Conservation (phyloP, 1,140 invertebrate genomes). For the Bombus fervidus region DNA sequence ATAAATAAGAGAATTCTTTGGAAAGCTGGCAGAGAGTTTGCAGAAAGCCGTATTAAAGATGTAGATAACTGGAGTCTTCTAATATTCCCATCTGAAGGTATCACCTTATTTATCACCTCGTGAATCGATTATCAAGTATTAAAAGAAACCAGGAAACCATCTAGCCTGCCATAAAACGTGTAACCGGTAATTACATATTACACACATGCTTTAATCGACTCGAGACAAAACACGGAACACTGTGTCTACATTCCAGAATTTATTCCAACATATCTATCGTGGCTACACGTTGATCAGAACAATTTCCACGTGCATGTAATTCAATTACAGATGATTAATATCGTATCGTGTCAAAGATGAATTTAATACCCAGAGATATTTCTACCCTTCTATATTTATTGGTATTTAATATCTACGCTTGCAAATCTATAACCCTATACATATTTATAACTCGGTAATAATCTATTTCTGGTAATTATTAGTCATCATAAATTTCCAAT, state of each 20-base stretch:
- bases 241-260: neutral
- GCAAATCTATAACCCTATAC: neutral
- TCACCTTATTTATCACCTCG: neutral
- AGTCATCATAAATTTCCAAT: neutral
- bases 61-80: neutral
- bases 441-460: neutral
- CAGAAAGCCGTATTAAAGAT: neutral
- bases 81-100: too few species aligned
- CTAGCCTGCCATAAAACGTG: neutral
- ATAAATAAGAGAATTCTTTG: too few species aligned
- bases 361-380: neutral
- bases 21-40: neutral
- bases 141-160: slow-evolving; percentile 1
- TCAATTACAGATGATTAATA: neutral
- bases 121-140: neutral
- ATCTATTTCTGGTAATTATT: neutral
- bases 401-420: neutral
- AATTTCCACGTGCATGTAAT: neutral
- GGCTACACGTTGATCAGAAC: too few species aligned
- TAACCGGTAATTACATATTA: slow-evolving; percentile 6
- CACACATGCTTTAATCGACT: too few species aligned
- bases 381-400: neutral
- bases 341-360: neutral
- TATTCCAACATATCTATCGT: neutral
- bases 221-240: neutral